Evolutionary conservation across 2,113 vertebrate genomes (phyloP), one percentile per base, ranked within the genome.

Genomic region (Nipponia nippon): DNA sequence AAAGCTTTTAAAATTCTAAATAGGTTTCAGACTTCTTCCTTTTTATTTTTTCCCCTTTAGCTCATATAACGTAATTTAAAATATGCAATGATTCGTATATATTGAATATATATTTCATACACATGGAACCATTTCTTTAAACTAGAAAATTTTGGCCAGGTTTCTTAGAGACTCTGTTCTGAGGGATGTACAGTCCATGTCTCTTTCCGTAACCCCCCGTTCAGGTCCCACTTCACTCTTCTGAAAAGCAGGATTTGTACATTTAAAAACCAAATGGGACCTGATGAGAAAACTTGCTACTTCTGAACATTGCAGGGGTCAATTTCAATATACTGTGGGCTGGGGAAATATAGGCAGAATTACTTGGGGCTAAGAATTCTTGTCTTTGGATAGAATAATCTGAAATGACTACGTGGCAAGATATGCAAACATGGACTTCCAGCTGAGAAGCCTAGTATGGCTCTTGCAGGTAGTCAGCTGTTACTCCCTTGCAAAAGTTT

Each of bases 1-100:
- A 97, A 94, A 95, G 80, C 71, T 97, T 97, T 95, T 91, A 94
- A 94, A 87, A 96, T 97, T 97, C 96, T 96, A 94, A 97, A 63
- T 94, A 94, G 81, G 53, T 90, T 97, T 97, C 84, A 96, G 76
- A 62, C 91, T 86, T 89, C 34, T 70, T 95, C 95, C 89, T 93
- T 94, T 96, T 77, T 96, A 91, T 84, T 94, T 97, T 92, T 91
- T 71, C 58, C 71, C 87, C 87, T 91, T 97, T 86, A 93, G 76
- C 95, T 95, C 75, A 36, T 92, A 30, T 90, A 95, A 56, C 0
- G 1, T 94, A 78, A 78, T 88, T 90, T 88, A 36, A 87, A 82
- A 78, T 95, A 71, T 69, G 83, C 69, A 80, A 2, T 90, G 69
- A 61, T 87, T 88, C 88, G 62, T 87, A 59, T 77, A 67, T 90